These are phyloP conservation scores for Chaetophractus vellerosus DNA, from an alignment of 2,797 vertebrate genomes.

Conservation along the genomic window DNA sequence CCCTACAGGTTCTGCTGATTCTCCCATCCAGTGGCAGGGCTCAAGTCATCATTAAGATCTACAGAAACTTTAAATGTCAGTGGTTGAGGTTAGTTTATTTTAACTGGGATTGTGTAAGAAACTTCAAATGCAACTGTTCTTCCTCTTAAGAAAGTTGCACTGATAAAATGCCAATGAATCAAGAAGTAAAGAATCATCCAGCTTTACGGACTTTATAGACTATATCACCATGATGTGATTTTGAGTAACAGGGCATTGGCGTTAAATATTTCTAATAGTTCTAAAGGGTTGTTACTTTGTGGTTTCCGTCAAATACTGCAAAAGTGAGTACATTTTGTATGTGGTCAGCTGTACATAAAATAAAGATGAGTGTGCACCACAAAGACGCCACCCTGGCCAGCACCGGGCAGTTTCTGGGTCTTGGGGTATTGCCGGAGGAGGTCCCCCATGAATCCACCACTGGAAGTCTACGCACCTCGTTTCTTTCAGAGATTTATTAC, in stretches of 20 bases:
- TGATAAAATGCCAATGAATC: background rate
- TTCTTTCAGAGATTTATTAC: background rate
- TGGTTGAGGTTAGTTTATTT: background rate
- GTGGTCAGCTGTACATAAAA: background rate
- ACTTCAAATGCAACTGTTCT: background rate
- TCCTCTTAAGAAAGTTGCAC: background rate
- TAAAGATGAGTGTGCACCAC: accelerated
- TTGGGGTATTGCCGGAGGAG: accelerated
- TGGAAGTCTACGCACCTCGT: background rate
- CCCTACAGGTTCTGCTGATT: too few relatives aligned
- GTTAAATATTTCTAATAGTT: background rate
- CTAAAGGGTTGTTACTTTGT: background rate
- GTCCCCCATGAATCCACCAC: accelerated
- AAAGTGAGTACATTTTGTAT: background rate
- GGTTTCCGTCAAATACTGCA: too few relatives aligned
- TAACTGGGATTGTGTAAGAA: background rate
- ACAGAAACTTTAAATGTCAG: background rate
- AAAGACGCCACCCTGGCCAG: accelerated
- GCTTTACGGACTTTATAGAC: background rate
- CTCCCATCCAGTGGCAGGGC: too few relatives aligned
- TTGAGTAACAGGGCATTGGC: accelerated
- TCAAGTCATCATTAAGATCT: background rate
- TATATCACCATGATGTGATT: too few relatives aligned
- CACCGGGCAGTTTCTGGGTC: accelerated
- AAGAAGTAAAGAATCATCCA: too few relatives aligned